Evolutionary conservation across 2,113 vertebrate genomes (phyloP).

Genomic region (Rousettus leschenaultii): DNA sequence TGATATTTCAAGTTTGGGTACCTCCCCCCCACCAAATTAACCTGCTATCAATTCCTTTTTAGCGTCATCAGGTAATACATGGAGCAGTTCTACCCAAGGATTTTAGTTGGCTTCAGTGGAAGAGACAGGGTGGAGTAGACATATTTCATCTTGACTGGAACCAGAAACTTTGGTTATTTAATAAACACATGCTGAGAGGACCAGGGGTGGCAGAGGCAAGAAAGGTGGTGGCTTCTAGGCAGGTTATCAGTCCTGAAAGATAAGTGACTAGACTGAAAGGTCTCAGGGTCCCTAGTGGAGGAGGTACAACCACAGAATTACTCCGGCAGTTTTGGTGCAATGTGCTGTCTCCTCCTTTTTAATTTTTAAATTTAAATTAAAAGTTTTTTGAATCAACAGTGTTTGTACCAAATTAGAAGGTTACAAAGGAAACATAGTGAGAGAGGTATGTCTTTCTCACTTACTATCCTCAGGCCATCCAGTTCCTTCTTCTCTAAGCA

Average conservation of each 20-base stretch:
- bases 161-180: conserved; percentile 7
- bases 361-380: conserved; percentile 4
- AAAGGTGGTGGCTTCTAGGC: neutral
- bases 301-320: neutral
- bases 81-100: neutral
- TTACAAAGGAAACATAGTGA: neutral
- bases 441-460: neutral
- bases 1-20: neutral
- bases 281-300: neutral
- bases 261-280: neutral
- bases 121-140: neutral
- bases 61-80: neutral
- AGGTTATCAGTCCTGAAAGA: neutral
- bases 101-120: neutral
- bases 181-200: neutral
- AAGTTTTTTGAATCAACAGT: neutral
- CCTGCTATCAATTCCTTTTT: neutral
- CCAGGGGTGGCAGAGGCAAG: neutral
- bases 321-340: neutral
- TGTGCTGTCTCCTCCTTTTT: neutral
- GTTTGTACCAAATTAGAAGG: neutral
- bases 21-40: neutral
- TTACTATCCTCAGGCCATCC: neutral
- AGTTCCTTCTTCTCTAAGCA: neutral
- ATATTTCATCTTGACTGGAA: neutral